Percentiles rank a stretch among this genome's conserved stretches.
Evolutionary conservation across 2,888 invertebrate species (phyloP).

Genomic region (Siphonodentalium dalli): DNA sequence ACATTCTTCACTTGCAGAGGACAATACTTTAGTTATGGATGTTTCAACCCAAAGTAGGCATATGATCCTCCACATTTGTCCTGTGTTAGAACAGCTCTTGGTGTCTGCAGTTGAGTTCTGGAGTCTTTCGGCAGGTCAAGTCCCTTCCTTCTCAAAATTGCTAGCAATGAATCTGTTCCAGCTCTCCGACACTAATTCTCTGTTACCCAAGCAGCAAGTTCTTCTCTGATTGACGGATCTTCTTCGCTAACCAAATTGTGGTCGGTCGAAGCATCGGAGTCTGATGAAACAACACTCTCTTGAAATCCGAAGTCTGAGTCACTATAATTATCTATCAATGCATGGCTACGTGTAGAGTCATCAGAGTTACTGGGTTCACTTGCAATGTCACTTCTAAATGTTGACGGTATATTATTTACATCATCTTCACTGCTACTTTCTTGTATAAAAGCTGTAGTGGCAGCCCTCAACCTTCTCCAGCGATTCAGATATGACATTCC

Average conservation of each 20-base stretch:
- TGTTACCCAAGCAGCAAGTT: slow-evolving; percentile 7
- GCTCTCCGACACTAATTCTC: neutral
- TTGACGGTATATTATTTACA: no score
- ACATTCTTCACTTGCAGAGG: neutral
- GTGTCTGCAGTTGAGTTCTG: slow-evolving; percentile 27
- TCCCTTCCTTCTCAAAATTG: slow-evolving; percentile 8
- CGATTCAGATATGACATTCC: no score
- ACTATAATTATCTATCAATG: no score
- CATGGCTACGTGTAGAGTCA: no score
- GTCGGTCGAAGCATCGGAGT: neutral
- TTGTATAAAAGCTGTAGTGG: no score
- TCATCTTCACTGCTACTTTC: no score
- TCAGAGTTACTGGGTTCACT: no score
- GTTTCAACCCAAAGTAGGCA: slow-evolving; percentile 25
- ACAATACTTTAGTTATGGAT: slow-evolving; percentile 3
- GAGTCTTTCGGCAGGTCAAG: slow-evolving; percentile 29
- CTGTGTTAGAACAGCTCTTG: slow-evolving; percentile 2
- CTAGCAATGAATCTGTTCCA: slow-evolving; percentile 9
- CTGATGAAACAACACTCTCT: neutral
- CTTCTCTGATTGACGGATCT: neutral
- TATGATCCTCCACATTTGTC: slow-evolving; percentile 27
- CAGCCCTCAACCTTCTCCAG: no score
- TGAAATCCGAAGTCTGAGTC: slow-evolving; percentile 5
- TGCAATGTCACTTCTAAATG: no score
- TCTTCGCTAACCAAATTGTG: neutral